Conservation (phyloP, 2,113 vertebrate genomes). For the Pampusana beccarii region DNA sequence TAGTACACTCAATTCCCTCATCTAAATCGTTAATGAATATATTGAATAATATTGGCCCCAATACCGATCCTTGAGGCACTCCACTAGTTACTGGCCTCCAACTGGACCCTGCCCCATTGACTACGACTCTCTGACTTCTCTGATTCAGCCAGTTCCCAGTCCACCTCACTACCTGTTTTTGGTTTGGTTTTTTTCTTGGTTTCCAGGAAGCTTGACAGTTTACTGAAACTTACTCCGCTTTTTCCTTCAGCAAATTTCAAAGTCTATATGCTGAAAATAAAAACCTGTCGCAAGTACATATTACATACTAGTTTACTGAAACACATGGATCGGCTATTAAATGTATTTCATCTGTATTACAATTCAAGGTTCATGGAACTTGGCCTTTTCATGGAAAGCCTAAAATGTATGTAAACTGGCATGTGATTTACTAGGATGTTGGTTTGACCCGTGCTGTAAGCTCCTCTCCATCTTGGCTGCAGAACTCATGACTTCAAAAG, state of each 20-base stretch:
- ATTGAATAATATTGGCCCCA: too few relatives aligned
- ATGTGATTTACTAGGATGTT: background rate
- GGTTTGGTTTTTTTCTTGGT: background rate
- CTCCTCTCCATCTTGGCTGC: background rate
- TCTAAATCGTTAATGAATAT: too few relatives aligned
- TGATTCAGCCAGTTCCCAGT: too few relatives aligned
- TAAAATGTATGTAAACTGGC: background rate
- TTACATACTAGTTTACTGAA: background rate
- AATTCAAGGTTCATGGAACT: rapidly evolving
- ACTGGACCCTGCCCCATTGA: too few relatives aligned
- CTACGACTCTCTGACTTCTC: too few relatives aligned
- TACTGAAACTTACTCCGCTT: background rate
- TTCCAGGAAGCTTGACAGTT: background rate
- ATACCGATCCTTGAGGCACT: too few relatives aligned
- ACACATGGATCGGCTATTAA: background rate
- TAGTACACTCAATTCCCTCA: too few relatives aligned
- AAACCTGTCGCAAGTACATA: background rate
- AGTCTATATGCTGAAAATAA: background rate
- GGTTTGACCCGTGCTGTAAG: background rate
- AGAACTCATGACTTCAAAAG: background rate
- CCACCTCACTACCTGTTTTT: too few relatives aligned
- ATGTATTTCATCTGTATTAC: background rate
- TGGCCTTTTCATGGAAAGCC: background rate
- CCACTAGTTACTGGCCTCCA: too few relatives aligned
- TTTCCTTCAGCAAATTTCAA: background rate